Evolutionary conservation across 30 jellyfish, hydroid and myxozoan species (phyloP).

Genomic region (Pelagia noctiluca): DNA sequence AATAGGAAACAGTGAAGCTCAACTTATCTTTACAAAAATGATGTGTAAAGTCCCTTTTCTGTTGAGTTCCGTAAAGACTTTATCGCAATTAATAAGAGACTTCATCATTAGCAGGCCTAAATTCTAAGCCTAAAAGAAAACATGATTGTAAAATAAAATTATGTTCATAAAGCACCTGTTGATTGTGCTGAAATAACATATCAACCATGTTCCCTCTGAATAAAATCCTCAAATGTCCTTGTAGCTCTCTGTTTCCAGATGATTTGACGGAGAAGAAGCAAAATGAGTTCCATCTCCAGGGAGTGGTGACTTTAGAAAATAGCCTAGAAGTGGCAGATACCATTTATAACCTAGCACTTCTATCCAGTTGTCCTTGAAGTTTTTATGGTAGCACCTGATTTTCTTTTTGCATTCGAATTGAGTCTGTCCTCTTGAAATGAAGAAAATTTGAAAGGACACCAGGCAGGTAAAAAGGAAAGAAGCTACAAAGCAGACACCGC

Average conservation of each 20-base stretch:
- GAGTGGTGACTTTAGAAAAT: conserved; percentile 70
- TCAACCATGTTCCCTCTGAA: background rate
- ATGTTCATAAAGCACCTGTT: no score
- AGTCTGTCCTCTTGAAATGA: conserved; percentile 95
- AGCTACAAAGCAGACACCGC: conserved; percentile 87
- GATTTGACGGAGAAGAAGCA: background rate
- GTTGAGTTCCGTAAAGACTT: no score
- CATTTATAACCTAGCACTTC: conserved; percentile 88
- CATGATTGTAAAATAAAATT: no score
- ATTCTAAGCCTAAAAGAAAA: no score
- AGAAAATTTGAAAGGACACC: conserved; percentile 82
- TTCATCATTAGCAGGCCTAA: no score
- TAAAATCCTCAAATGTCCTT: conserved; percentile 3
- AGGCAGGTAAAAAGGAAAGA: conserved; percentile 84
- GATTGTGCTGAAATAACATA: no score
- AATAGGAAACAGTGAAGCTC: no score
- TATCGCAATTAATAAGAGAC: no score
- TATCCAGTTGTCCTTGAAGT: conserved; percentile 65
- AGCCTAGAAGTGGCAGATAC: conserved; percentile 76
- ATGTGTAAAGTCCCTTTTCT: no score
- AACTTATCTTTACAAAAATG: no score
- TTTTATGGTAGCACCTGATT: conserved; percentile 48
- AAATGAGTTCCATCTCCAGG: conserved; percentile 94
- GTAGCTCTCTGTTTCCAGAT: background rate
- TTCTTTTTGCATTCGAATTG: conserved; percentile 94